Percentiles rank a stretch among this genome's conserved stretches.
Conservation (phyloP, 1,140 invertebrate species). For the Phymastichus coffea region DNA sequence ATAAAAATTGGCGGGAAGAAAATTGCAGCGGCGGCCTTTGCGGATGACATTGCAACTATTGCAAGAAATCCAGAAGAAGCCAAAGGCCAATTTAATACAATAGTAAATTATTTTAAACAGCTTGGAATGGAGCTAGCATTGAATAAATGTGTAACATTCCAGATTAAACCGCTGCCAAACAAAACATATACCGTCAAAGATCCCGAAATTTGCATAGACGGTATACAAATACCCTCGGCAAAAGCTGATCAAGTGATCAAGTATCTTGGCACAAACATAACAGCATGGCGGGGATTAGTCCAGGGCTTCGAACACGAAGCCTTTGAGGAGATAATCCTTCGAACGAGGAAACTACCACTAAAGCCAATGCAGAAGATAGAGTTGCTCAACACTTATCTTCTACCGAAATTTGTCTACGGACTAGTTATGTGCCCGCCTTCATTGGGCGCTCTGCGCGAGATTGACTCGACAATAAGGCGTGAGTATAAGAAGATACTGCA, state of each 20-base stretch:
- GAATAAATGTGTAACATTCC: background rate
- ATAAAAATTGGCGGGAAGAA: background rate
- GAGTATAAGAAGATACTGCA: background rate
- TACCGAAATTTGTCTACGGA: too few relatives aligned
- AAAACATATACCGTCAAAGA: background rate
- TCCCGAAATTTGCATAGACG: background rate
- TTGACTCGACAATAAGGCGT: background rate
- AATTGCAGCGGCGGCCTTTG: slow-evolving; percentile 43
- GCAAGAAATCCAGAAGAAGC: background rate
- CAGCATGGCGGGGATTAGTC: background rate
- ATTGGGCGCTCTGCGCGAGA: background rate
- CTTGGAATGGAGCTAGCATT: background rate
- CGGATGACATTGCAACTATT: slow-evolving; percentile 44
- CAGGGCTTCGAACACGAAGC: background rate
- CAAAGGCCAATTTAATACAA: background rate
- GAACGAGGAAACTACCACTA: background rate
- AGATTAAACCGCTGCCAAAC: background rate
- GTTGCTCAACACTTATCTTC: background rate
- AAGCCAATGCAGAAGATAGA: background rate
- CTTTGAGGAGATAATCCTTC: background rate
- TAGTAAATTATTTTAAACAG: slow-evolving; percentile 8
- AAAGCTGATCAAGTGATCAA: background rate
- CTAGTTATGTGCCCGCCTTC: background rate
- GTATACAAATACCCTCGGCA: background rate
- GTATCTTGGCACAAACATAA: background rate